Base-by-base conservation (phyloP, 2,888 invertebrate genomes). In the Cylloceria caligata region DNA sequence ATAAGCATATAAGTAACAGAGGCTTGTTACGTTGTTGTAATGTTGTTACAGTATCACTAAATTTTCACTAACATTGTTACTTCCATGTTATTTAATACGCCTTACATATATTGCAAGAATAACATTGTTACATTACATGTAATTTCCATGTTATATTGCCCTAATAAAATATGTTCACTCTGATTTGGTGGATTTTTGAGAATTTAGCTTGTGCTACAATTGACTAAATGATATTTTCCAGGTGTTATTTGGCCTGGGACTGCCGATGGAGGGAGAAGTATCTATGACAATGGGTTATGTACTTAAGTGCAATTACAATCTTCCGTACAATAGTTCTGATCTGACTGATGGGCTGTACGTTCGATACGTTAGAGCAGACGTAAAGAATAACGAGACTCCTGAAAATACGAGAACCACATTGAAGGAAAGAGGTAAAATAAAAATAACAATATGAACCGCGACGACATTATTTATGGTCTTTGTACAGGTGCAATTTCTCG, bases 161-260 rank as follows among this genome's bases (percentile, higher is more conserved):
- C n/a, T n/a, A n/a, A n/a, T 45, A 77, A 62, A 55, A 45, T 65
- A 62, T 2, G 2, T 39, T 39, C n/a, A n/a, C n/a, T n/a, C n/a
- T n/a, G n/a, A n/a, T n/a, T n/a, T n/a, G n/a, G n/a, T n/a, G n/a
- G n/a, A n/a, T n/a, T n/a, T n/a, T n/a, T n/a, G n/a, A n/a, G n/a
- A n/a, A n/a, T n/a, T n/a, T n/a, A n/a, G n/a, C n/a, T n/a, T n/a
- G n/a, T n/a, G n/a, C n/a, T n/a, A n/a, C n/a, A n/a, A n/a, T n/a
- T n/a, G n/a, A n/a, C n/a, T n/a, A n/a, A n/a, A 60, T 64, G 74
- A 74, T 69, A 27, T 73, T 64, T 64, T 30, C 36, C 11, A 96
- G 96, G 94, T 96, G 86, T 95, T 96, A 85, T 94, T 95, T 69
- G 96, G 96, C 88, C 93, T 96, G 77, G 96, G 96, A 88, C 93